Evolutionary conservation across 2,888 invertebrate genomes (phyloP), one percentile per base, ranked within the genome.

Genomic region (Synergus umbraculus): DNA sequence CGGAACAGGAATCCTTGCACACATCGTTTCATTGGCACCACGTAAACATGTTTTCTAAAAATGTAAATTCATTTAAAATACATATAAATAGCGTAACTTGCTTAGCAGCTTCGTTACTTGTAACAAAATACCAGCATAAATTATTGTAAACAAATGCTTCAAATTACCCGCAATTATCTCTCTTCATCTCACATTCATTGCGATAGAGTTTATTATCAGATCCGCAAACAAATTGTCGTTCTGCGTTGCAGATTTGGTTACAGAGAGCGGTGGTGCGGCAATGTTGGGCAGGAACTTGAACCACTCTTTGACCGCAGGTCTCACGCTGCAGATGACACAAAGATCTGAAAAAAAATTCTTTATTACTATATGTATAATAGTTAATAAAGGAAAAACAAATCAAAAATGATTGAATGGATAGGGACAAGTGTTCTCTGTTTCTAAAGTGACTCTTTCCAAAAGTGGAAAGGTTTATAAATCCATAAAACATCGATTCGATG

Each of bases 141-240:
- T 2, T 4, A 69, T 3, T 15, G 29, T 49, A 69, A 54, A 69
- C 1, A 37, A 73, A 69, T 60, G 43, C n/a, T 73, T 64, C 18
- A 60, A 88, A 93, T 93, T 89, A 96, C 96, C 96, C 97, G 93
- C 97, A 98, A 90, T 97, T 97, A 90, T 96, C 96, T 90, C 96
- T 95, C 92, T 96, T 97, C 97, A 98, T 98, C 90, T 97, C 95
- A 89, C 98, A 98, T 92, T 97, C 97, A 91, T 96, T 97, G 88
- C 96, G 95, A 92, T 98, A 97, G 91, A 98, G 96, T 90, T 97
- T 95, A 92, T 97, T 97, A 92, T 98, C 97, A 10, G 97, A 97
- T 54, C 97, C 97, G 91, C 98, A 98, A 76, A 97, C 97, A 90
- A 97, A 97, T 83, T 95, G 95, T n/a, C 95, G 94, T 29, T 95